A percentile compares a stretch with the other conserved stretches of the same genome.
Conservation (phyloP, 2,797 vertebrate species). For the Staurois parvus region DNA sequence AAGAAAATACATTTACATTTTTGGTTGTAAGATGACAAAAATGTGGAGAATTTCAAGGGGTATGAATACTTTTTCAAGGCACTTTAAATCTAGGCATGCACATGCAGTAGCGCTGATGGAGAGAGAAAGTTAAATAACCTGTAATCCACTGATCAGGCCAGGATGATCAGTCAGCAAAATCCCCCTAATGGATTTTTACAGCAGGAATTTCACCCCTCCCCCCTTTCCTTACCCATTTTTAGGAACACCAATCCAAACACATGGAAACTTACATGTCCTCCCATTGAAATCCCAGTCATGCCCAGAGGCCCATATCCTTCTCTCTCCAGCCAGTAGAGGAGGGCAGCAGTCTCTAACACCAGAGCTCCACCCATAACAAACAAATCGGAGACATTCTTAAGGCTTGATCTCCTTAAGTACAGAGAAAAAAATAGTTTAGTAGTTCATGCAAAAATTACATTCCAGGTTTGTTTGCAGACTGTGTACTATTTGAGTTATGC, state of each 20-base stretch:
- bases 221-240: too few species aligned
- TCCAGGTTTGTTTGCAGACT: neutral
- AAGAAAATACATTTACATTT: too few species aligned
- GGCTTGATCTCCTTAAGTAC: slow-evolving; percentile 87
- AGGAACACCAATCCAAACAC: neutral
- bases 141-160: too few species aligned
- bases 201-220: too few species aligned
- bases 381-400: slow-evolving; percentile 96
- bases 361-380: slow-evolving; percentile 98
- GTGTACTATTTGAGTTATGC: neutral
- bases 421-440: slow-evolving; percentile 33
- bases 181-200: neutral
- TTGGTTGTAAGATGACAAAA: too few species aligned
- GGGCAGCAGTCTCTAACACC: slow-evolving; percentile 91
- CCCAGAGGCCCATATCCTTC: slow-evolving; percentile 95
- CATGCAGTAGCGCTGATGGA: too few species aligned
- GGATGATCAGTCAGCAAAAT: neutral
- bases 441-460: neutral
- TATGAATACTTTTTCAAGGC: too few species aligned
- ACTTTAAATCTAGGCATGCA: neutral
- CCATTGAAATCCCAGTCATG: slow-evolving; percentile 99
- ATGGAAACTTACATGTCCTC: slow-evolving; percentile 89
- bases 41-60: too few species aligned
- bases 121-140: neutral
- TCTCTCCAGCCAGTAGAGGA: slow-evolving; percentile 93